phyloP scores from a whole-genome alignment of 2,888 invertebrate genomes.

The Brachynemurus nebulosus region DNA sequence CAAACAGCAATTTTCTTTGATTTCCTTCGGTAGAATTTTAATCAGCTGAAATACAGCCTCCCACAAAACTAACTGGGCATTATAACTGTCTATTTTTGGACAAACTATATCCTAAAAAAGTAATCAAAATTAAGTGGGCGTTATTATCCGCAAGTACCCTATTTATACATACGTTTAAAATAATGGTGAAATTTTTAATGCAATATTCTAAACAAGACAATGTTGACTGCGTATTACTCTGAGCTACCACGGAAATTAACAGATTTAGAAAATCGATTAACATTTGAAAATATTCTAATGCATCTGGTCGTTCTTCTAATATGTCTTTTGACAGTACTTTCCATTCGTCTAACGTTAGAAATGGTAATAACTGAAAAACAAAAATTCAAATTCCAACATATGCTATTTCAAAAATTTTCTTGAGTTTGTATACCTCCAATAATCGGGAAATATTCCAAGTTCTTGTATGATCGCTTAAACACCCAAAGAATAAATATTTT shows the following conservation, averaged over 20 bases:
- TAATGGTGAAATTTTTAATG: neutral
- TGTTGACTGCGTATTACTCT: neutral
- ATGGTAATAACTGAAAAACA: neutral
- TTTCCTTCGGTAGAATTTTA: neutral
- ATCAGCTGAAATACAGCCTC: neutral
- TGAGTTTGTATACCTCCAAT: neutral
- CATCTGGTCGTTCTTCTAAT: neutral
- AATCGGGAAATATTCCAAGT: slow-evolving; percentile 2
- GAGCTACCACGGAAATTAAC: neutral
- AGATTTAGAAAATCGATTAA: neutral
- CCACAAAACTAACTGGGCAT: neutral
- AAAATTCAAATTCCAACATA: too few relatives aligned
- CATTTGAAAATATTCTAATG: neutral
- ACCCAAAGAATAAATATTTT: neutral
- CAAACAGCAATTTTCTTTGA: neutral
- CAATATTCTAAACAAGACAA: neutral
- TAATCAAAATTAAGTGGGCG: neutral
- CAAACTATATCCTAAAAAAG: neutral
- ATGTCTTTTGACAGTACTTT: neutral
- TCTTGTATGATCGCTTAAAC: neutral
- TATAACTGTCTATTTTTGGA: neutral
- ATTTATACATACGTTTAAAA: neutral
- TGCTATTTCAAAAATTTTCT: neutral
- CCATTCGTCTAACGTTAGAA: neutral
- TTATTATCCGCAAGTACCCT: too few relatives aligned